Conservation (phyloP, 2,888 invertebrate genomes). For the Ormyrus nitidulus region DNA sequence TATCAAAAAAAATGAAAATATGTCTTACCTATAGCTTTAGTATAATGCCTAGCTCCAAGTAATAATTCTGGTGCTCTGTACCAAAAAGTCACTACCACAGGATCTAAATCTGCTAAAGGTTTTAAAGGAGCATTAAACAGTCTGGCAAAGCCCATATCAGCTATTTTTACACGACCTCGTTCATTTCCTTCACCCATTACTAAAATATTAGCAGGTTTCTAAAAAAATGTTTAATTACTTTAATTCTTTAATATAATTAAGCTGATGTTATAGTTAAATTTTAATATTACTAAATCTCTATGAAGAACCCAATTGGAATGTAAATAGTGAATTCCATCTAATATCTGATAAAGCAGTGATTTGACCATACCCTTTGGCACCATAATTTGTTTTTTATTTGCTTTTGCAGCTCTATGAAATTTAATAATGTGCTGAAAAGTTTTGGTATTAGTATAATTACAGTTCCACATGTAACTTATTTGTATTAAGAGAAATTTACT, state of each 20-base stretch:
- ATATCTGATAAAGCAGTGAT: constrained; percentile 96
- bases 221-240: constrained; percentile 60
- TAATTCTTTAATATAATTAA: constrained; percentile 28
- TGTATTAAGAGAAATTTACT: constrained; percentile 52
- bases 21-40: constrained; percentile 92
- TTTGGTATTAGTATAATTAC: neutral
- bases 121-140: constrained; percentile 98
- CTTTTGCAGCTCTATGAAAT: constrained; percentile 98
- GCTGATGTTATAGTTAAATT: constrained; percentile 9
- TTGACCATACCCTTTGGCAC: constrained; percentile 99
- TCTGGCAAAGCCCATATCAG: constrained; percentile 99
- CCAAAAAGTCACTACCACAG: constrained; percentile 99
- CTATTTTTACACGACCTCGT: constrained; percentile 97
- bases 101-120: constrained; percentile 97
- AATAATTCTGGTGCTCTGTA: constrained; percentile 97
- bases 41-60: constrained; percentile 96
- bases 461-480: no score
- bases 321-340: constrained; percentile 98
- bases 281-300: constrained; percentile 87
- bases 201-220: constrained; percentile 99
- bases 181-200: constrained; percentile 99
- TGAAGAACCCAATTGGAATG: constrained; percentile 99
- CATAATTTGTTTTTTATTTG: constrained; percentile 96
- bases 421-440: constrained; percentile 93
- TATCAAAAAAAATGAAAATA: constrained; percentile 24